phyloP scores from a whole-genome alignment of 2,797 vertebrate species.

The Ctenopoma kingsleyae region DNA sequence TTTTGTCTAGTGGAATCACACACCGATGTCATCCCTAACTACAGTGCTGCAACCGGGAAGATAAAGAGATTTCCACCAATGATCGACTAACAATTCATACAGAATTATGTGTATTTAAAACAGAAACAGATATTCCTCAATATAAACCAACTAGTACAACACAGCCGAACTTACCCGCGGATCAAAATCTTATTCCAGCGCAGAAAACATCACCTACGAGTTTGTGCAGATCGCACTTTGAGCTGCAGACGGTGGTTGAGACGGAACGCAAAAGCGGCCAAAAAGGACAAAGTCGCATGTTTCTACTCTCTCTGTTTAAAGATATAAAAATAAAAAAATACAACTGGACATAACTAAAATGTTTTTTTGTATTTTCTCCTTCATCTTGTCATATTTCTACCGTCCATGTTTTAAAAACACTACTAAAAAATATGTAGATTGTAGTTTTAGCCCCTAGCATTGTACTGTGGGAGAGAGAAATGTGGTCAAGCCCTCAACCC shows the following conservation, averaged over 20 bases:
- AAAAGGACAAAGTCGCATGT: conserved; percentile 57
- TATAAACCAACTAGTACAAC: no score
- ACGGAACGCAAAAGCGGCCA: conserved; percentile 67
- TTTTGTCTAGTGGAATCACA: neutral
- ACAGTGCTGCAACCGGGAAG: neutral
- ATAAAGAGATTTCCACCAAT: neutral
- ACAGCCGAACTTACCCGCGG: conserved; percentile 18
- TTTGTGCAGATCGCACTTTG: conserved; percentile 39
- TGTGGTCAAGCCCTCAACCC: no score
- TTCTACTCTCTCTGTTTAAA: no score
- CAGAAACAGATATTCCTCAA: accelerated
- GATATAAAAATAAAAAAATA: no score
- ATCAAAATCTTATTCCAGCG: neutral
- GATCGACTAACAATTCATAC: neutral
- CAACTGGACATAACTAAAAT: neutral
- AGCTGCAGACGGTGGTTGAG: neutral
- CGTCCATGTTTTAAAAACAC: neutral
- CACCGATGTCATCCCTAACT: neutral
- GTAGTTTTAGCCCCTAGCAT: neutral
- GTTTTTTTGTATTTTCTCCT: no score
- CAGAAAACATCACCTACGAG: conserved; percentile 16
- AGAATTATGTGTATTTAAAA: neutral
- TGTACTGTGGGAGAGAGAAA: neutral
- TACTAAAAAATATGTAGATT: no score
- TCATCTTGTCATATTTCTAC: neutral